Evolutionary conservation across 2,797 vertebrate genomes (phyloP).

Genomic region (Pygocentrus nattereri): DNA sequence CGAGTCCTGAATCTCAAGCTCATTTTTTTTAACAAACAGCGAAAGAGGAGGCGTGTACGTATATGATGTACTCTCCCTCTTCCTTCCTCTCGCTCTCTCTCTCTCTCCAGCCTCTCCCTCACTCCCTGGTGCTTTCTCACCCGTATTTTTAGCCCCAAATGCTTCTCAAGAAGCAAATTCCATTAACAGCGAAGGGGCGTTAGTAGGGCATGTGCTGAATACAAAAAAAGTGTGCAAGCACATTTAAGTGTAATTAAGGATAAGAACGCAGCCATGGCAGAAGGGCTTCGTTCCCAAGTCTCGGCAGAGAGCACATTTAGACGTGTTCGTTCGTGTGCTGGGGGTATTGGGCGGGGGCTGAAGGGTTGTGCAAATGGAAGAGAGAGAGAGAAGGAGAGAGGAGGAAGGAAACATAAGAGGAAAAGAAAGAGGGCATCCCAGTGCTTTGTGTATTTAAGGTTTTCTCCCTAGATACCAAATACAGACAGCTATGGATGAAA

Average conservation of each 20-base stretch:
- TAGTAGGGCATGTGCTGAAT: constrained; percentile 34
- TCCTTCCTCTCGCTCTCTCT: not conserved
- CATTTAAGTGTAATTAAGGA: constrained; percentile 64
- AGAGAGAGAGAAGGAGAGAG: constrained; percentile 33
- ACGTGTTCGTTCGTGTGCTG: constrained; percentile 4
- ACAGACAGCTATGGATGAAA: constrained; percentile 79
- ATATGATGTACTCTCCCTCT: not conserved
- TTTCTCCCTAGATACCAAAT: constrained; percentile 71
- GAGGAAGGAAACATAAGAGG: constrained; percentile 62
- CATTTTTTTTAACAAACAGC: constrained; percentile 22
- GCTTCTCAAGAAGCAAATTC: constrained; percentile 25
- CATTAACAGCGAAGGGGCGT: constrained; percentile 47
- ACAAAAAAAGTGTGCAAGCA: constrained; percentile 43
- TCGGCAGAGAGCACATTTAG: constrained; percentile 27
- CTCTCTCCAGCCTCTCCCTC: not conserved
- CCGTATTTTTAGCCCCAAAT: constrained; percentile 16
- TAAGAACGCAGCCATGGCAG: constrained; percentile 37
- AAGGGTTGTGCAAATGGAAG: constrained; percentile 55
- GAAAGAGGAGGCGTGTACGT: not conserved
- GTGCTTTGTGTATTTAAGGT: constrained; percentile 76
- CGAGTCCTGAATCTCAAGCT: constrained; percentile 43
- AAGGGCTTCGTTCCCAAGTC: constrained; percentile 37
- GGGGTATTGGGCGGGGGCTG: constrained; percentile 5
- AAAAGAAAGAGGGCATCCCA: constrained; percentile 54
- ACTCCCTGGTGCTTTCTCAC: not conserved